phyloP scores from a whole-genome alignment of 2,797 vertebrate genomes.

The Botia almorhae region DNA sequence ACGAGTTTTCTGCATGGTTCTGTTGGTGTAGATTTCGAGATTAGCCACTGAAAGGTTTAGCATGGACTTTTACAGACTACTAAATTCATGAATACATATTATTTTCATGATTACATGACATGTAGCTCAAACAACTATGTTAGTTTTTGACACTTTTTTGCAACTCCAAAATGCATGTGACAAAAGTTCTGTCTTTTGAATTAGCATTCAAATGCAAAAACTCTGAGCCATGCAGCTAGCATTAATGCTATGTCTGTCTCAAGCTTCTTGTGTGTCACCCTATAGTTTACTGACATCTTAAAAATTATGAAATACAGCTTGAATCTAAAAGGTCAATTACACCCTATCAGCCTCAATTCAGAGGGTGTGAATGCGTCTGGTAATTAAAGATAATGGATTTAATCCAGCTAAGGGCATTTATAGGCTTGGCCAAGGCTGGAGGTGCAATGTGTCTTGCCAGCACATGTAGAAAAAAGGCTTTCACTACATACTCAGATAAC shows the following conservation, averaged over 20 bases:
- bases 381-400: conserved; percentile 21
- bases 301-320: background rate
- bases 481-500: background rate
- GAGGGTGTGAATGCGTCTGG: background rate
- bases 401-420: conserved; percentile 12
- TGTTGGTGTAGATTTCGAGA: background rate
- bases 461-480: background rate
- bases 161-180: no score
- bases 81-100: no score
- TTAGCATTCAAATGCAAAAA: background rate
- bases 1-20: background rate
- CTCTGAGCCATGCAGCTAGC: background rate
- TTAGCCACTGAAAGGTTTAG: no score
- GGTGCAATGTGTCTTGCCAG: no score
- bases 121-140: no score
- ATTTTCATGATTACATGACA: no score
- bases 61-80: no score
- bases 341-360: background rate
- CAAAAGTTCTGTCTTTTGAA: background rate
- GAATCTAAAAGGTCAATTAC: background rate
- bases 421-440: background rate
- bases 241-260: background rate
- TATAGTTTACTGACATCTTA: conserved; percentile 7
- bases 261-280: background rate
- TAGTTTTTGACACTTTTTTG: no score